A percentile compares a stretch with the other conserved stretches of the same genome.
Evolutionary conservation across 92 coral and sea anemone genomes (phyloP).

Genomic region (Hydrozoanthus gracilis): DNA sequence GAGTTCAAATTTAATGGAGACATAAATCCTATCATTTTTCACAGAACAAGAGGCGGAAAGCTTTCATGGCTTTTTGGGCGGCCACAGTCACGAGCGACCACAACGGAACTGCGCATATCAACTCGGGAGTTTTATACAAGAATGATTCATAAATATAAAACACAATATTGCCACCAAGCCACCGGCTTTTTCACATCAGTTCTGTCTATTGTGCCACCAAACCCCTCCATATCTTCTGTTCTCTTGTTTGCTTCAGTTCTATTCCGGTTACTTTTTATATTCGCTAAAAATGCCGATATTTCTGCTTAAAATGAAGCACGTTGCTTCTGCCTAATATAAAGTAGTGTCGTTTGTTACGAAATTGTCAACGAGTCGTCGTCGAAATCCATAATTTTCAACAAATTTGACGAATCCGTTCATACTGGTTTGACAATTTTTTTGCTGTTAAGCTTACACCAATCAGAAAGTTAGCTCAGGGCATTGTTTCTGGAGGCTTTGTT

Average conservation of each 20-base stretch:
- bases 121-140: constrained; percentile 29
- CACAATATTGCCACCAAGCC: constrained; percentile 48
- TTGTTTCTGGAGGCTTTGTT: constrained; percentile 74
- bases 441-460: constrained; percentile 64
- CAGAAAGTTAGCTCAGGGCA: constrained; percentile 68
- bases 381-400: constrained; percentile 28
- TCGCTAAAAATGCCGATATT: not conserved
- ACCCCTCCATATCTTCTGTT: constrained; percentile 11
- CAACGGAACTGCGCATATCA: constrained; percentile 43
- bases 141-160: constrained; percentile 13
- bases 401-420: constrained; percentile 19
- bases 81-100: constrained; percentile 29
- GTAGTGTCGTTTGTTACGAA: not conserved
- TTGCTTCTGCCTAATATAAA: not conserved
- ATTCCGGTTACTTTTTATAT: constrained; percentile 6
- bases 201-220: constrained; percentile 40
- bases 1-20: not conserved
- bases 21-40: constrained; percentile 7
- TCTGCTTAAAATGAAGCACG: not conserved
- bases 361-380: constrained; percentile 5
- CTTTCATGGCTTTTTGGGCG: constrained; percentile 24
- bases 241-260: constrained; percentile 26
- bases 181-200: constrained; percentile 17
- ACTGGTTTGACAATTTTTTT: constrained; percentile 39
- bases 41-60: constrained; percentile 39